A percentile compares a stretch with the other conserved stretches of the same genome.
Evolutionary conservation across 2,113 vertebrate genomes (phyloP).

Genomic region (Tyto alba): DNA sequence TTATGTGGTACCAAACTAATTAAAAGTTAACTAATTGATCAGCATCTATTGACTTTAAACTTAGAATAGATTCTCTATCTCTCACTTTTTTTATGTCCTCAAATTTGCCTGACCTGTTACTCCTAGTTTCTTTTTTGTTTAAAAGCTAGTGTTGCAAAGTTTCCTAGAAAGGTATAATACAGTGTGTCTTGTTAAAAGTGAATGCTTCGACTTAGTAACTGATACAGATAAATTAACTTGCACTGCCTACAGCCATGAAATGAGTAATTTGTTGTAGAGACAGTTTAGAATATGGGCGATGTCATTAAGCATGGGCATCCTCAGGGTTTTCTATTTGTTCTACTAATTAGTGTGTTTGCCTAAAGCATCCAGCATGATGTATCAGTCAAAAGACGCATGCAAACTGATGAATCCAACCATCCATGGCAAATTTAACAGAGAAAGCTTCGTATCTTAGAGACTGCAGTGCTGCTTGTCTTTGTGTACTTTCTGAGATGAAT

Average conservation of each 20-base stretch:
- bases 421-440: constrained; percentile 57
- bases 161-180: constrained; percentile 19
- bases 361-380: constrained; percentile 52
- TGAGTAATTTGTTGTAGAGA: constrained; percentile 48
- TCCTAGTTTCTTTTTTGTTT: neutral
- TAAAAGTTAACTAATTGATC: constrained; percentile 35
- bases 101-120: neutral
- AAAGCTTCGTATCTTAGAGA: neutral
- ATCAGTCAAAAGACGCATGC: constrained; percentile 50
- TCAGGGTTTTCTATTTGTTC: constrained; percentile 68
- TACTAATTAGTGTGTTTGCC: constrained; percentile 69
- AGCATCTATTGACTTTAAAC: constrained; percentile 27
- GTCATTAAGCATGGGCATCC: constrained; percentile 60
- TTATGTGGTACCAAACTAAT: neutral
- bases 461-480: neutral
- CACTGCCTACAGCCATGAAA: constrained; percentile 58
- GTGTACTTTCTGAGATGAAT: neutral
- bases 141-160: constrained; percentile 25
- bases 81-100: neutral
- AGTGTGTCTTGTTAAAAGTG: neutral
- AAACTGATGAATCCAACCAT: constrained; percentile 64
- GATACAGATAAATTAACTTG: constrained; percentile 56
- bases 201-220: constrained; percentile 36
- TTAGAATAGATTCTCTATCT: neutral
- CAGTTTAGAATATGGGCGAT: constrained; percentile 13